Percentiles rank a stretch among this genome's conserved stretches.
These are phyloP conservation scores for Distichodus sexfasciatus DNA, from an alignment of 2,797 vertebrate species.

Conservation along the genomic window DNA sequence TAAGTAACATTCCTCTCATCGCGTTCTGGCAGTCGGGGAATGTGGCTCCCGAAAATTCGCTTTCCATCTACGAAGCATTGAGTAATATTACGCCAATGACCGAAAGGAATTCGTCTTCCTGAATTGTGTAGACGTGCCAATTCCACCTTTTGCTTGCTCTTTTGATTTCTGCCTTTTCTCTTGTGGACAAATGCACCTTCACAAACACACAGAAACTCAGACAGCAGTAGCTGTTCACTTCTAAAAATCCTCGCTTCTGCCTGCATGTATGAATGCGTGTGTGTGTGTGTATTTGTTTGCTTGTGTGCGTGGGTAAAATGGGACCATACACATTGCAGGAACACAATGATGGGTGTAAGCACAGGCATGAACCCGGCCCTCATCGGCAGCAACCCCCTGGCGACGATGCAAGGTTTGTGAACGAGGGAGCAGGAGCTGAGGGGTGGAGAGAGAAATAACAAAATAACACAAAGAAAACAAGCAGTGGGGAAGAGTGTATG, in stretches of 20 bases:
- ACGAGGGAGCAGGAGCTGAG: not conserved
- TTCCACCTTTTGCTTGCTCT: not conserved
- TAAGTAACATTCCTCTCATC: not conserved
- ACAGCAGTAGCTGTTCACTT: not conserved
- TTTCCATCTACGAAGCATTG: not conserved
- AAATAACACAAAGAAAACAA: not conserved
- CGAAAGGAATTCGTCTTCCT: not conserved
- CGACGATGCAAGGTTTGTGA: constrained; percentile 89
- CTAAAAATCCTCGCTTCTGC: constrained; percentile 49
- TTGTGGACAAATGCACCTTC: not conserved
- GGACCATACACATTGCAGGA: constrained; percentile 72
- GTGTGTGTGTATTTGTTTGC: constrained; percentile 44
- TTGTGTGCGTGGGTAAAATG: constrained; percentile 29
- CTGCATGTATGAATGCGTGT: constrained; percentile 44
- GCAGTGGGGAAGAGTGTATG: no score
- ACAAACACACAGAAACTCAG: not conserved
- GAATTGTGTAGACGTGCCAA: not conserved
- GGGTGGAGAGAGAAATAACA: not conserved
- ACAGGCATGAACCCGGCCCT: constrained; percentile 87
- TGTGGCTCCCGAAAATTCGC: not conserved
- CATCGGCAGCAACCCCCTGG: constrained; percentile 86
- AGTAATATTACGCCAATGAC: not conserved
- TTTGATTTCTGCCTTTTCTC: not conserved
- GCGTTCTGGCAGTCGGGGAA: not conserved
- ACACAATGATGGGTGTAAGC: constrained; percentile 88